Base-by-base conservation (phyloP, 2,113 vertebrate genomes). In the Camelus bactrianus region DNA sequence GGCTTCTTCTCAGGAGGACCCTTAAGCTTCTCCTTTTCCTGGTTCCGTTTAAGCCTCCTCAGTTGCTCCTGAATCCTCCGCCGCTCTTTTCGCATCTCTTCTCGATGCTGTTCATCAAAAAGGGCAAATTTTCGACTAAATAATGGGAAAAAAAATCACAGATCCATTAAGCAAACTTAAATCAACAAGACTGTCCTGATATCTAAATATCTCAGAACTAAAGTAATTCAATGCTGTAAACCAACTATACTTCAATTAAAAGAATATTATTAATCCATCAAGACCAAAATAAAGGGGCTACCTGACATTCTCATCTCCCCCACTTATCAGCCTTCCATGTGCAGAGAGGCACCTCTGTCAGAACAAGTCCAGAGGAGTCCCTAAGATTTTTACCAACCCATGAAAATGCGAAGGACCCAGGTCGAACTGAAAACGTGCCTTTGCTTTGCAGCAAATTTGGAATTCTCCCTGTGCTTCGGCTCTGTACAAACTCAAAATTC, bases 41-140 rank as follows among this genome's bases (percentile, higher is more conserved):
- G 99, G 96, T 99, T 99, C 92, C 99, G 98, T 95, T 99, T 99
- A 35, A 99, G 98, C 28, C 99, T 98, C 70, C 99, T 98, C 79
- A 99, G 97, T 86, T 99, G 99, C 72, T 99, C 99, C 97, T 99
- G 99, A 95, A 99, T 99, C 84, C 99, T 98, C 42, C 99, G 98
- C 1, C 99, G 98, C 95, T 99, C 99, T 97, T 99, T 99, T 94
- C 99, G 98, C 99, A 99, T 99, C 97, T 99, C 99, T 97, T 99
- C 99, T n/a, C 99, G 98, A 98, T 99, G 99, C 98, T 99, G 99
- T 95, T 99, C 99, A 1, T 99, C 99, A 75, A 99, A 99, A 1
- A 99, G 98, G 30, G 99, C 99, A 98, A 99, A 99, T 98, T 99
- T 99, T 38, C 99, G 99, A 97, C 99, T 99, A 93, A 42, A 97